Conservation (phyloP, 1,140 invertebrate genomes). For the Ylistrum balloti region DNA sequence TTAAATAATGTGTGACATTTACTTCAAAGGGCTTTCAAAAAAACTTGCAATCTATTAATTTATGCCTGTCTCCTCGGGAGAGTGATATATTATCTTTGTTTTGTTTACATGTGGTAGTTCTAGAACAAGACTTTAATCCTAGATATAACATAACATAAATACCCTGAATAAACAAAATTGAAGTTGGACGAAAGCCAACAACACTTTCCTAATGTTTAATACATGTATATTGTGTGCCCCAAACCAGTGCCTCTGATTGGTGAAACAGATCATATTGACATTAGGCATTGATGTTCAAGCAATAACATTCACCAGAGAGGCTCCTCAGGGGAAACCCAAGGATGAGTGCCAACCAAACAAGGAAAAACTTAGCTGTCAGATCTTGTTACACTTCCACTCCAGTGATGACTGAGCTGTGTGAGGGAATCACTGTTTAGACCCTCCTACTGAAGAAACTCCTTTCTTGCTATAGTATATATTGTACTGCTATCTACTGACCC, state of each 20-base stretch:
- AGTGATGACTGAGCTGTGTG: background rate
- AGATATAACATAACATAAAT: background rate
- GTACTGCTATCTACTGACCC: background rate
- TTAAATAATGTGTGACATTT: background rate
- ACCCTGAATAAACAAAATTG: constrained; percentile 22
- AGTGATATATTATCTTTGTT: background rate
- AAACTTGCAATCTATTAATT: background rate
- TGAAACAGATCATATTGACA: constrained; percentile 8
- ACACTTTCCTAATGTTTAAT: background rate
- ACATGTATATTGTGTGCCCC: background rate
- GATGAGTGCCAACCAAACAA: constrained; percentile 2
- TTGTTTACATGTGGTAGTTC: background rate
- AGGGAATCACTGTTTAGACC: background rate
- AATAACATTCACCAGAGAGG: background rate
- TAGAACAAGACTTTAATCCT: background rate
- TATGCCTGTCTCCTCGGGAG: background rate
- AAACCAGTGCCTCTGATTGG: background rate
- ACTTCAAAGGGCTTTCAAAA: constrained; percentile 3
- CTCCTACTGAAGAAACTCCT: background rate
- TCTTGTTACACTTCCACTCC: constrained; percentile 16
- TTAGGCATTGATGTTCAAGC: background rate
- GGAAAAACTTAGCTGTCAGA: constrained; percentile 32
- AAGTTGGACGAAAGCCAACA: background rate
- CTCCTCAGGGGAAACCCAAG: background rate
- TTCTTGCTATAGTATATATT: too few relatives aligned